phyloP scores from a whole-genome alignment of 1,140 invertebrate genomes.

The Epicauta chinensis region DNA sequence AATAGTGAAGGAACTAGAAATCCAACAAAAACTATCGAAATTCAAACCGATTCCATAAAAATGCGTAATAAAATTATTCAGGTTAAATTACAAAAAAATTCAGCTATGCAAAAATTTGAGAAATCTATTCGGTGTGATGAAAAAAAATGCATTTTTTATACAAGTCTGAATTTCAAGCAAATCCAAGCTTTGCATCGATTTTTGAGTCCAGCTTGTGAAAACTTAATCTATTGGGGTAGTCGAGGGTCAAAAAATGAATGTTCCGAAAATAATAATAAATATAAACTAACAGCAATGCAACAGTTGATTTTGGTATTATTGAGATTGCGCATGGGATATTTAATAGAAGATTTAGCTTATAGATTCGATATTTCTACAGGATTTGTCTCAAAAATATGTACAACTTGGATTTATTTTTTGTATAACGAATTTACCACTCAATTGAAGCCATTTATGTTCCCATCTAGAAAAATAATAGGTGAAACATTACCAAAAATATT shows the following conservation, averaged over 20 bases:
- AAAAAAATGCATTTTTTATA: slow-evolving; percentile 10
- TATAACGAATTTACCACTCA: slow-evolving; percentile 15
- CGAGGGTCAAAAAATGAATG: not conserved
- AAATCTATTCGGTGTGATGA: not conserved
- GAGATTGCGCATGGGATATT: slow-evolving; percentile 3
- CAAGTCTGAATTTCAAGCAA: slow-evolving; percentile 4
- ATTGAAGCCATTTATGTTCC: slow-evolving; percentile 18
- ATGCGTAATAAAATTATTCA: slow-evolving; percentile 9
- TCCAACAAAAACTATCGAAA: not conserved
- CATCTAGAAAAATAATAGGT: slow-evolving; percentile 10
- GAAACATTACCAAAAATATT: slow-evolving; percentile 17
- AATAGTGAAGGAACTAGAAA: too few relatives aligned
- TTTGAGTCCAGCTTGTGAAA: not conserved
- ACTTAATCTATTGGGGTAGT: slow-evolving; percentile 3
- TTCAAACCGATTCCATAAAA: slow-evolving; percentile 14
- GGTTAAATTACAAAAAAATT: slow-evolving; percentile 5
- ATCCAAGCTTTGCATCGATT: not conserved
- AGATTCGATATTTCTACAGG: slow-evolving; percentile 13
- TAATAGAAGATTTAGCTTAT: slow-evolving; percentile 14
- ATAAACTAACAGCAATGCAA: slow-evolving; percentile 11
- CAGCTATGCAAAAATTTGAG: too few relatives aligned
- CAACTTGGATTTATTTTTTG: slow-evolving; percentile 18
- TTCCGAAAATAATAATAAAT: not conserved
- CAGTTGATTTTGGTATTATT: slow-evolving; percentile 19
- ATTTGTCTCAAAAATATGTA: slow-evolving; percentile 10